These are phyloP conservation scores for Vicugna pacos DNA, from an alignment of 2,113 vertebrate species.

Conservation along the genomic window DNA sequence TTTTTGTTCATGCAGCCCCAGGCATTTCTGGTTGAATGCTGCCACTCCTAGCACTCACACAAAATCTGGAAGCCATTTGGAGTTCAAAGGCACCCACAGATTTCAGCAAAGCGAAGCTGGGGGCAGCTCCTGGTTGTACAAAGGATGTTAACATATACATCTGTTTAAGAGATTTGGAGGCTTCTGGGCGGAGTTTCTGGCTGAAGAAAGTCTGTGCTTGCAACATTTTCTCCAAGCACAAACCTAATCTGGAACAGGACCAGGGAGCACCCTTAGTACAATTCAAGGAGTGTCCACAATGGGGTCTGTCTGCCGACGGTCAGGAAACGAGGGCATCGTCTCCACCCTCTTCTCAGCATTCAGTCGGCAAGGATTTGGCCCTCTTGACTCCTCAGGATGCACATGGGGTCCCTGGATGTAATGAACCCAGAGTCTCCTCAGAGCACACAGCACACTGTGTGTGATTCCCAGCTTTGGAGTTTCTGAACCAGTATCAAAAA, in stretches of 20 bases:
- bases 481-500: not conserved
- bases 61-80: constrained; percentile 68
- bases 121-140: not conserved
- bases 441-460: not conserved
- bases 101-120: constrained; percentile 21
- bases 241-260: not conserved
- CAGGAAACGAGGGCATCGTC: not conserved
- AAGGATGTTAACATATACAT: constrained; percentile 31
- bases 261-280: not conserved
- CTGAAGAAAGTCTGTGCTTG: constrained; percentile 27
- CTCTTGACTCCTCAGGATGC: not conserved
- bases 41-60: not conserved
- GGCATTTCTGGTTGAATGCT: not conserved
- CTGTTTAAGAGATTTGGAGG: not conserved
- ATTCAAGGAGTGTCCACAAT: not conserved
- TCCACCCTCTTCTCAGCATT: not conserved
- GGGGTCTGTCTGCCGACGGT: not conserved
- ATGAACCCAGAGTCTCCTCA: not conserved
- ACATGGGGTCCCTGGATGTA: not conserved
- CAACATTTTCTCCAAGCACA: not conserved
- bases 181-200: not conserved
- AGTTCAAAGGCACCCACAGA: constrained; percentile 61
- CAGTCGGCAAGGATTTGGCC: not conserved
- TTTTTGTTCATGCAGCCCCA: not conserved
- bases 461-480: not conserved